These are phyloP conservation scores for Steinernema scapterisci DNA, from an alignment of 2,888 invertebrate species.

Conservation along the genomic window DNA sequence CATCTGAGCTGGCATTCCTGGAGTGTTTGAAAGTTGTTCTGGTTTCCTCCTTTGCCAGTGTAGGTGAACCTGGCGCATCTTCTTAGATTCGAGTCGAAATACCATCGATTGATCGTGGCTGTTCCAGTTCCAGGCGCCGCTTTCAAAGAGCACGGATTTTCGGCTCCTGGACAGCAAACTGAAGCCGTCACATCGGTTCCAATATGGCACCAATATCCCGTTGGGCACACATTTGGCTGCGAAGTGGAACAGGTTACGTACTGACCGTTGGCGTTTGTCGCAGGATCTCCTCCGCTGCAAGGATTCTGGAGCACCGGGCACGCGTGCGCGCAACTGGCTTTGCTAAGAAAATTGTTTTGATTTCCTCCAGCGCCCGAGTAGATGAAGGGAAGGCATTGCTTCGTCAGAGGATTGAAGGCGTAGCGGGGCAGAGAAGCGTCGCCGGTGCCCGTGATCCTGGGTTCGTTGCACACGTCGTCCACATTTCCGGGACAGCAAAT, in stretches of 20 bases:
- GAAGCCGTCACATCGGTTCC: constrained; percentile 39
- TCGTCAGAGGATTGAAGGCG: constrained; percentile 33
- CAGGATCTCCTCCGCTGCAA: constrained; percentile 41
- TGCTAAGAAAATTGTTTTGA: constrained; percentile 42
- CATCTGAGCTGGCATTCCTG: constrained; percentile 34
- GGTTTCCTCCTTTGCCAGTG: constrained; percentile 42
- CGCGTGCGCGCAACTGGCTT: constrained; percentile 32
- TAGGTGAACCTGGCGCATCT: constrained; percentile 41
- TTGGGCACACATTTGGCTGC: constrained; percentile 38
- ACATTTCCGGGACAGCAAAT: constrained; percentile 38
- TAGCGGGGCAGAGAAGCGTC: constrained; percentile 34
- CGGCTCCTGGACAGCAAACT: constrained; percentile 36
- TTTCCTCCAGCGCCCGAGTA: constrained; percentile 38
- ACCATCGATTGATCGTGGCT: constrained; percentile 30
- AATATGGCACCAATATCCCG: constrained; percentile 44
- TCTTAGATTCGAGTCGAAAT: constrained; percentile 38
- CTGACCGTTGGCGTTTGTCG: constrained; percentile 30
- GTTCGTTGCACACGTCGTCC: constrained; percentile 28
- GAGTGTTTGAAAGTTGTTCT: constrained; percentile 43
- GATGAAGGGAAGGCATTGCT: constrained; percentile 35
- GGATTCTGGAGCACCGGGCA: constrained; percentile 40
- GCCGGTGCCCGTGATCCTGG: constrained; percentile 34
- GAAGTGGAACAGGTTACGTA: constrained; percentile 34
- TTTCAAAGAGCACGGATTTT: constrained; percentile 33
- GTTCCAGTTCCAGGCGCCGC: constrained; percentile 28